Evolutionary conservation across 2,888 invertebrate genomes (phyloP).

Genomic region (Quadriops clusia): DNA sequence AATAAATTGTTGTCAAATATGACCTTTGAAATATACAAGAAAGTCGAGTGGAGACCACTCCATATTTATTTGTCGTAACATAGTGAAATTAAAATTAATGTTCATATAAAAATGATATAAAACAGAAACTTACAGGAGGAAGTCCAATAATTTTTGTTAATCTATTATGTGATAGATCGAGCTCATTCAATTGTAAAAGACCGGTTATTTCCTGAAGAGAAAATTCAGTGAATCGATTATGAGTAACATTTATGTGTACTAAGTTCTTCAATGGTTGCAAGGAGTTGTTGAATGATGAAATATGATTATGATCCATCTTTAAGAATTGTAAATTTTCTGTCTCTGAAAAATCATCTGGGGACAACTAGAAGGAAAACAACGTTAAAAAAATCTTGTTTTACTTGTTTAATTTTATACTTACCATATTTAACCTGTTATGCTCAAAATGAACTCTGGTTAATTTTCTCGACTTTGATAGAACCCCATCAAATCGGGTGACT

Average conservation of each 20-base stretch:
- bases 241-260: slow-evolving; percentile 59
- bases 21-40: too few relatives aligned
- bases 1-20: too few relatives aligned
- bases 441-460: slow-evolving; percentile 56
- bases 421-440: slow-evolving; percentile 61
- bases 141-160: slow-evolving; percentile 55
- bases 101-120: slow-evolving; percentile 1
- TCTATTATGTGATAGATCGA: slow-evolving; percentile 67
- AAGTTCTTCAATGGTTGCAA: slow-evolving; percentile 56
- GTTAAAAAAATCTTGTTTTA: slow-evolving; percentile 1
- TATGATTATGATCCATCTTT: slow-evolving; percentile 59
- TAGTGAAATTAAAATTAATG: not conserved
- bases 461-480: slow-evolving; percentile 54
- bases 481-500: slow-evolving; percentile 57
- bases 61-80: too few relatives aligned
- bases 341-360: slow-evolving; percentile 64
- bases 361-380: slow-evolving; percentile 38
- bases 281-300: slow-evolving; percentile 61
- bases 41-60: too few relatives aligned
- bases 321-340: slow-evolving; percentile 57
- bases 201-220: slow-evolving; percentile 70
- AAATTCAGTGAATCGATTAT: slow-evolving; percentile 64
- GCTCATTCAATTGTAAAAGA: slow-evolving; percentile 52
- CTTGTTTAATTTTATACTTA: slow-evolving; percentile 34
- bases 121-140: slow-evolving; percentile 43